Evolutionary conservation across 2,113 vertebrate genomes (phyloP).

Genomic region (Neoarius graeffei): DNA sequence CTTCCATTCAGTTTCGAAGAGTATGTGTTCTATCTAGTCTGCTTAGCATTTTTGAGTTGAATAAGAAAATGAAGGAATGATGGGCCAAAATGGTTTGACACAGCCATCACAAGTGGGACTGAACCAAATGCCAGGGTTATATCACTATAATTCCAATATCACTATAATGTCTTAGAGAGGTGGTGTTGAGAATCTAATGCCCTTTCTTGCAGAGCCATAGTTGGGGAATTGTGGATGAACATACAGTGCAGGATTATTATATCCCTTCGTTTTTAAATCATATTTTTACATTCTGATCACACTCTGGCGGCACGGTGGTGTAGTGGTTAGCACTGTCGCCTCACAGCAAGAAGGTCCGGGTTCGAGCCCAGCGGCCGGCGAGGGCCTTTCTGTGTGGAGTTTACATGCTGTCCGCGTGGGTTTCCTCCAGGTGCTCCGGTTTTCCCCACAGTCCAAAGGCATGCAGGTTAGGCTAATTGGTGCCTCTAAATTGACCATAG

Average conservation of each 20-base stretch:
- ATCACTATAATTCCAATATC: neutral
- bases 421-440: too few species aligned
- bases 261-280: neutral
- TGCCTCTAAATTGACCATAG: too few species aligned
- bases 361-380: too few species aligned
- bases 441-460: too few species aligned
- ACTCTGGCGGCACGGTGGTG: neutral
- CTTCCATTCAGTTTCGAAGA: conserved; percentile 16
- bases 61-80: neutral
- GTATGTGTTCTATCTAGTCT: neutral
- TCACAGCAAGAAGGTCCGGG: too few species aligned
- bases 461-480: too few species aligned
- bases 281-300: neutral
- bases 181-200: conserved; percentile 45
- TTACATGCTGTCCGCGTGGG: too few species aligned
- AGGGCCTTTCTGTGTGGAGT: too few species aligned
- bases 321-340: too few species aligned
- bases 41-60: conserved; percentile 8
- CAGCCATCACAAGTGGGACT: neutral
- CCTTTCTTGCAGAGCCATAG: conserved; percentile 39
- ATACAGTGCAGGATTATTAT: neutral
- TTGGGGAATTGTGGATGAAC: neutral
- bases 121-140: conserved; percentile 42
- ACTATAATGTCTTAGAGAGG: conserved; percentile 42
- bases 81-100: neutral